Conservation (phyloP, 2,113 vertebrate species). For the Ailurus styani region DNA sequence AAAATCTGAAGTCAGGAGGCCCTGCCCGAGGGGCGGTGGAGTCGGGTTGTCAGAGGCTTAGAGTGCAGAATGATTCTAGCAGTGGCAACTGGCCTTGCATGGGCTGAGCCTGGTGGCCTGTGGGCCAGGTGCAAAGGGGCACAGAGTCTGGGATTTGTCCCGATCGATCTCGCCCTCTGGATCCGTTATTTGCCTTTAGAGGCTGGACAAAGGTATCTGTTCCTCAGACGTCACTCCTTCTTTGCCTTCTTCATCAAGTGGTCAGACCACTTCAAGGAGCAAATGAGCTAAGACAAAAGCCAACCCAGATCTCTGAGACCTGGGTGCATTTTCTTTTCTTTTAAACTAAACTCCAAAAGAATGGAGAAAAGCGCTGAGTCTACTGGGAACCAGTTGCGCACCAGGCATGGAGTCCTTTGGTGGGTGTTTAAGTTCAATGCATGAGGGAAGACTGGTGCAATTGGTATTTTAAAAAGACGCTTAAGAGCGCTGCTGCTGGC, state of each 20-base stretch:
- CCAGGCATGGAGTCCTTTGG: rapidly evolving
- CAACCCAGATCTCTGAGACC: background rate
- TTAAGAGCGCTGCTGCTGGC: background rate
- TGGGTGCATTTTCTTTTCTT: background rate
- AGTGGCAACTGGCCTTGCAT: background rate
- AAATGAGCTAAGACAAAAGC: constrained; percentile 17
- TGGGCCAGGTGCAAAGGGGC: background rate
- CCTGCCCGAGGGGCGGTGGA: background rate
- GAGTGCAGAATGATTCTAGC: background rate
- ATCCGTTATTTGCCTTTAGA: constrained; percentile 6
- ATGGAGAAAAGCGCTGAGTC: background rate
- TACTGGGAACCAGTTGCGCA: background rate
- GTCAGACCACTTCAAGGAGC: background rate
- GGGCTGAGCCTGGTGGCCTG: background rate
- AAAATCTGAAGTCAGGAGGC: constrained; percentile 55
- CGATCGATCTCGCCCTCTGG: rapidly evolving
- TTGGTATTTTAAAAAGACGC: background rate
- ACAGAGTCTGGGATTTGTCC: background rate
- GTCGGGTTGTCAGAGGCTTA: background rate
- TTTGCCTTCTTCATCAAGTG: background rate
- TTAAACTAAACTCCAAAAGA: constrained; percentile 7
- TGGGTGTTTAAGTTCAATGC: background rate
- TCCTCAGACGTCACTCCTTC: background rate
- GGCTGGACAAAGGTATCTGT: background rate
- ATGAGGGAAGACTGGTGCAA: background rate